These are phyloP conservation scores for Gastrophryne carolinensis DNA, from an alignment of 2,797 vertebrate species.

Conservation along the genomic window DNA sequence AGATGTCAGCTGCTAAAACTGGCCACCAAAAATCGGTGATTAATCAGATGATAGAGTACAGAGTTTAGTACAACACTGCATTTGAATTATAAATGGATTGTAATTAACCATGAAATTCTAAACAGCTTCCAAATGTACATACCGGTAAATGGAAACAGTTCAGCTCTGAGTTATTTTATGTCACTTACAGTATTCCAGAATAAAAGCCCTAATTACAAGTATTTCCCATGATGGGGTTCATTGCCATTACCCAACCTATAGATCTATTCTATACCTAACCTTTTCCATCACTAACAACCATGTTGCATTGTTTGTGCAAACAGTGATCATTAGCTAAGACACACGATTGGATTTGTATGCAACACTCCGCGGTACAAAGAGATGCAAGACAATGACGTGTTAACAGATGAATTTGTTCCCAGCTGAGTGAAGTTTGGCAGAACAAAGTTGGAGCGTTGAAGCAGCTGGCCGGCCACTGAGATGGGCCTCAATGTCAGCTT, in stretches of 20 bases:
- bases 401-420: conserved; percentile 52
- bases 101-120: too few species aligned
- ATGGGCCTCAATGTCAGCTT: conserved; percentile 23
- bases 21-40: too few species aligned
- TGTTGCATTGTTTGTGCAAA: conserved; percentile 4
- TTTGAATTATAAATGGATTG: too few species aligned
- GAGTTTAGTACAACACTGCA: too few species aligned
- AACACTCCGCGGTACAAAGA: conserved; percentile 39
- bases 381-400: conserved; percentile 48
- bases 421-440: conserved; percentile 51
- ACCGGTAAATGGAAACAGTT: too few species aligned
- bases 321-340: conserved; percentile 7
- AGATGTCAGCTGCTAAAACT: too few species aligned
- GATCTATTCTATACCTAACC: neutral
- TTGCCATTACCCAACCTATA: neutral
- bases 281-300: neutral
- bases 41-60: too few species aligned
- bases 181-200: too few species aligned
- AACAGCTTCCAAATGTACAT: too few species aligned
- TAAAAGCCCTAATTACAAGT: conserved; percentile 43
- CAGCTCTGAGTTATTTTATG: too few species aligned
- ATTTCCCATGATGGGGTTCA: neutral
- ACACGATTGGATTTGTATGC: conserved; percentile 52
- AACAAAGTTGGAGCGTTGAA: conserved; percentile 45
- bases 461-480: conserved; percentile 27